A percentile compares a stretch with the other conserved stretches of the same genome.
Evolutionary conservation across 2,888 invertebrate species (phyloP).

Genomic region (Carpatolechia fugitivella): DNA sequence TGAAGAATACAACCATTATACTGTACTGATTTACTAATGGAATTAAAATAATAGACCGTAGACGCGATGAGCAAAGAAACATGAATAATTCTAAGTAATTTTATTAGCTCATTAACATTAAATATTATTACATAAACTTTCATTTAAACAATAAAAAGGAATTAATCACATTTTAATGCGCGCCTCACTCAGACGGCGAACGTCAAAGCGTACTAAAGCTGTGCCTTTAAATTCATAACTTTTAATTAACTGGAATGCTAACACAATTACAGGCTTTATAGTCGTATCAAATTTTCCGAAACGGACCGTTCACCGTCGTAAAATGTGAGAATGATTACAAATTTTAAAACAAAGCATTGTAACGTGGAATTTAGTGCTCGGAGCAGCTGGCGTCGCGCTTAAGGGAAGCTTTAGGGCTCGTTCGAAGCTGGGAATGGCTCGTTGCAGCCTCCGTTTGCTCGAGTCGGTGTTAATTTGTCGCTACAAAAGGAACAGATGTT

Average conservation of each 20-base stretch:
- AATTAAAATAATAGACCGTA: conserved; percentile 20
- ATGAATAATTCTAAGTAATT: conserved; percentile 21
- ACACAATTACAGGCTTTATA: conserved; percentile 76
- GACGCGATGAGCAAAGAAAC: conserved; percentile 27
- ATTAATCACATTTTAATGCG: conserved; percentile 56
- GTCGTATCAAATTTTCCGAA: conserved; percentile 77
- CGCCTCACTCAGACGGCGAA: conserved; percentile 50
- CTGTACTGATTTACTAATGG: conserved; percentile 27
- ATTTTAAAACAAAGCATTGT: conserved; percentile 77
- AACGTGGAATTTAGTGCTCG: conserved; percentile 71
- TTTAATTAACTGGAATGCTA: conserved; percentile 77
- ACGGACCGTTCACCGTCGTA: conserved; percentile 75
- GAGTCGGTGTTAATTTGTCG: conserved; percentile 70
- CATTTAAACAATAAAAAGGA: conserved; percentile 52
- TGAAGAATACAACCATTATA: not conserved
- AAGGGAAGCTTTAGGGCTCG: conserved; percentile 70
- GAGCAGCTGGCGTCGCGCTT: conserved; percentile 67
- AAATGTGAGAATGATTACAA: conserved; percentile 79
- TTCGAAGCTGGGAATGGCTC: conserved; percentile 59
- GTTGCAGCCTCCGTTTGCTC: conserved; percentile 63
- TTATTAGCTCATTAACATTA: conserved; percentile 52
- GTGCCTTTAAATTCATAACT: conserved; percentile 76
- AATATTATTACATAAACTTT: conserved; percentile 48
- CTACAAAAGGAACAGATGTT: conserved; percentile 70
- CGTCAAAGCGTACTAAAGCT: conserved; percentile 62